Evolutionary conservation across 1,140 invertebrate genomes (phyloP).

Genomic region (Philopotamus ludificatus): DNA sequence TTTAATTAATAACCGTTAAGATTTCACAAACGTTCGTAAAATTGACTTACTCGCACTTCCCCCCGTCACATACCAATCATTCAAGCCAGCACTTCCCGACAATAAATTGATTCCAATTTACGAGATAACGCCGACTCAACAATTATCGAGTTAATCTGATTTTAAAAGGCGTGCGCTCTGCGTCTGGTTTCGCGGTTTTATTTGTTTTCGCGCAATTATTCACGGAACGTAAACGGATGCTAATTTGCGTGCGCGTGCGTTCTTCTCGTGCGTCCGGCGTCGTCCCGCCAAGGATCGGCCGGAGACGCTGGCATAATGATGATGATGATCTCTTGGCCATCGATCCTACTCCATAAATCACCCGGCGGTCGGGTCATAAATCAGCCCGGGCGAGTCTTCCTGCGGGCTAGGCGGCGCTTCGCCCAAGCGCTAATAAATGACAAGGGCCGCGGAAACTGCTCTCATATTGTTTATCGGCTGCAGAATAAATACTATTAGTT

Average conservation of each 20-base stretch:
- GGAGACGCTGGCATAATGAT: constrained; percentile 33
- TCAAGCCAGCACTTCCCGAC: too few species aligned
- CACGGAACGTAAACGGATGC: constrained; percentile 4
- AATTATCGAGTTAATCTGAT: not conserved
- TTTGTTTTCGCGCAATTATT: constrained; percentile 13
- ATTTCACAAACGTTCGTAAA: not conserved
- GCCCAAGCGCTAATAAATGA: constrained; percentile 13
- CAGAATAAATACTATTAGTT: not conserved
- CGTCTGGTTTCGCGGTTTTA: not conserved
- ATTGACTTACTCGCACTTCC: constrained; percentile 2
- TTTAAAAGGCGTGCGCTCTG: not conserved
- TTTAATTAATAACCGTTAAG: not conserved
- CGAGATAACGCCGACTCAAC: not conserved
- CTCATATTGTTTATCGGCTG: not conserved
- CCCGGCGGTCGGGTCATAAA: constrained; percentile 16
- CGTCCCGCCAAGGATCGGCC: not conserved
- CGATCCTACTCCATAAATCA: constrained; percentile 31
- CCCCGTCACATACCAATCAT: too few species aligned
- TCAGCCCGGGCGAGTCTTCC: constrained; percentile 13
- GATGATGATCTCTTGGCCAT: constrained; percentile 31
- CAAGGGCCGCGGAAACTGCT: constrained; percentile 5
- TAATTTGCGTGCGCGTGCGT: constrained; percentile 18
- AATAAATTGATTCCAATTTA: too few species aligned
- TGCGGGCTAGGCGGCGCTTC: constrained; percentile 6
- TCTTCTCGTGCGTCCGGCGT: not conserved